A percentile compares a stretch with the other conserved stretches of the same genome.
Evolutionary conservation across 2,113 vertebrate genomes (phyloP).

Genomic region (Callospermophilus lateralis): DNA sequence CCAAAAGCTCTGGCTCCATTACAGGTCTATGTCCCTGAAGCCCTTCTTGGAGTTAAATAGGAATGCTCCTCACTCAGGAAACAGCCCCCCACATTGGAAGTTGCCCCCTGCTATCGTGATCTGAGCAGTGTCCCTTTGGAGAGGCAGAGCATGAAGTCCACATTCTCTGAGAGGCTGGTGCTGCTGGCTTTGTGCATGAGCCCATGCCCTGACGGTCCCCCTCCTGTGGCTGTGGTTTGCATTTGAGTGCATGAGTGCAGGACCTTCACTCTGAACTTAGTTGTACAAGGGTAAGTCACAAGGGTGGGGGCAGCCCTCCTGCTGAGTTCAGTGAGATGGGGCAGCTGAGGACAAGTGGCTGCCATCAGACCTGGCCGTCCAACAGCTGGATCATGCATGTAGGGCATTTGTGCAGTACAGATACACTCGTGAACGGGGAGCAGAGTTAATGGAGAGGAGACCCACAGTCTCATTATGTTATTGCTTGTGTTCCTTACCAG

Average conservation of each 20-base stretch:
- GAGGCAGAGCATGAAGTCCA: not conserved
- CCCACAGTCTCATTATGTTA: not conserved
- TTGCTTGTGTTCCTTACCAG: not conserved
- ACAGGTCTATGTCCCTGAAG: not conserved
- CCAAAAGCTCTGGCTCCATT: not conserved
- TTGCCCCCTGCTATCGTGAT: accelerated
- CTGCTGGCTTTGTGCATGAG: no score
- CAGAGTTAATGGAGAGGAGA: not conserved
- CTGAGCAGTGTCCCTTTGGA: not conserved
- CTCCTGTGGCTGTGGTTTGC: not conserved
- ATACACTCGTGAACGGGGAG: no score
- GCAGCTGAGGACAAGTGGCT: not conserved
- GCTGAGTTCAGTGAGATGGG: not conserved
- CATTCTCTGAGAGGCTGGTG: not conserved
- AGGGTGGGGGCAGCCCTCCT: not conserved
- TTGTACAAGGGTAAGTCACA: not conserved
- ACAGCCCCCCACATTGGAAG: not conserved
- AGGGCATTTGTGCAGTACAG: accelerated
- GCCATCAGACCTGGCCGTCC: no score
- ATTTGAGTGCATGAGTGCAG: not conserved
- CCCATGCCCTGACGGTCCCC: not conserved
- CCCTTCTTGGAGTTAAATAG: not conserved
- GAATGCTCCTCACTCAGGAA: not conserved
- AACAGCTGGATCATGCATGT: not conserved
- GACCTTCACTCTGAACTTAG: not conserved